These are phyloP conservation scores for Rostratula benghalensis DNA, from an alignment of 2,113 vertebrate species.

Conservation along the genomic window DNA sequence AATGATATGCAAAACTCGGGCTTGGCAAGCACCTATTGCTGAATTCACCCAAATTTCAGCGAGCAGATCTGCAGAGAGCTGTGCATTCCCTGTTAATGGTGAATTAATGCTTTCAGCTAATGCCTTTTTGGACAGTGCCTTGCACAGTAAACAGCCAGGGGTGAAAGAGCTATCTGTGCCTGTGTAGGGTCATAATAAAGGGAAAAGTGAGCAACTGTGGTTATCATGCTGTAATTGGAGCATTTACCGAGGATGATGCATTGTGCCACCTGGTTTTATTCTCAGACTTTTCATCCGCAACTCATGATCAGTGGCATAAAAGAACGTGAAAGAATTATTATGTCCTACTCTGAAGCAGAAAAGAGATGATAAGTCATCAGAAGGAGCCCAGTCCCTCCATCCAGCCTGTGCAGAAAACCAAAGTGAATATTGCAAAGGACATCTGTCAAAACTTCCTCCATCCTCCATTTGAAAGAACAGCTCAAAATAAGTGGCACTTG, in stretches of 20 bases:
- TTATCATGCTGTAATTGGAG: not conserved
- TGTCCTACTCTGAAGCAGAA: not conserved
- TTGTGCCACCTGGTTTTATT: not conserved
- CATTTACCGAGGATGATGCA: not conserved
- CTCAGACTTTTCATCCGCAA: not conserved
- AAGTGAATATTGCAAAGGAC: not conserved
- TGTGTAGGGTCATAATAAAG: not conserved
- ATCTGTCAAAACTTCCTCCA: not conserved
- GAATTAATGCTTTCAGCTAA: not conserved
- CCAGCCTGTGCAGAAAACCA: not conserved
- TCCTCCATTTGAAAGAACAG: not conserved
- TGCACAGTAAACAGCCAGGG: not conserved
- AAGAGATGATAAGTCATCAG: not conserved
- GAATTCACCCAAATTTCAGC: not conserved
- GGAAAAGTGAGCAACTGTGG: not conserved
- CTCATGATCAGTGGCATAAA: not conserved
- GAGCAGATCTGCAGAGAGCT: not conserved
- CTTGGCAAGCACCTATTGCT: not conserved
- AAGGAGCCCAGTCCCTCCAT: not conserved
- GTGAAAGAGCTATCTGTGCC: not conserved
- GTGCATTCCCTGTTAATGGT: not conserved
- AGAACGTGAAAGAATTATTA: not conserved
- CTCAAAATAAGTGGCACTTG: not conserved
- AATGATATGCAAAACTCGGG: not conserved
- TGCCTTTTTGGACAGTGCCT: not conserved